A percentile compares a stretch with the other conserved stretches of the same genome.
These are phyloP conservation scores for Scophthalmus maximus DNA, from an alignment of 2,113 vertebrate species.

Conservation along the genomic window DNA sequence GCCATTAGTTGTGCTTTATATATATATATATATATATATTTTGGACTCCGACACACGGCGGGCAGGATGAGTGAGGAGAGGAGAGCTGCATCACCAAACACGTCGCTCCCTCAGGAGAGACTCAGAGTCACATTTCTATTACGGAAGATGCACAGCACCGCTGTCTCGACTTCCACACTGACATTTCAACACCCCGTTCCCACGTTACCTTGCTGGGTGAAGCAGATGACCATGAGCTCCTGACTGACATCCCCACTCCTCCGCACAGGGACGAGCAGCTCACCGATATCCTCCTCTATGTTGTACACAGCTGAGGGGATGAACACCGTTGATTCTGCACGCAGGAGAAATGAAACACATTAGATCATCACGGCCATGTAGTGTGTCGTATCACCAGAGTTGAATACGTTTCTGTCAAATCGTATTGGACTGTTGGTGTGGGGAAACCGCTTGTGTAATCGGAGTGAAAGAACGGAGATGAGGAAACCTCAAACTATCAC, in stretches of 20 bases:
- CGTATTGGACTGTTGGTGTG: background rate
- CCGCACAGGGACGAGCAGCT: conserved; percentile 90
- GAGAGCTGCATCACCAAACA: background rate
- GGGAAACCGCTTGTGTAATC: background rate
- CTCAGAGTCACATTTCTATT: background rate
- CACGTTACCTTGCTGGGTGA: conserved; percentile 91
- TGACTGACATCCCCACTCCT: conserved; percentile 91
- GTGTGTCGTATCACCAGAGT: background rate
- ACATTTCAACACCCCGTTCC: background rate
- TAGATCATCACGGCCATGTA: background rate
- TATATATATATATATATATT: too few relatives aligned
- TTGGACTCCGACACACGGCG: background rate
- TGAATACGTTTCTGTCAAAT: background rate
- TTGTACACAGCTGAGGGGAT: conserved; percentile 88
- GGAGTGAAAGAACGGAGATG: background rate
- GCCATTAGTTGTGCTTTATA: background rate
- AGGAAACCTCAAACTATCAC: background rate
- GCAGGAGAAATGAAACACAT: conserved; percentile 31
- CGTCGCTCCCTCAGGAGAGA: background rate
- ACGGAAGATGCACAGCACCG: too few relatives aligned
- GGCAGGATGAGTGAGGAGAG: background rate
- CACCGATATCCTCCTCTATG: conserved; percentile 91
- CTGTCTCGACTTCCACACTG: too few relatives aligned
- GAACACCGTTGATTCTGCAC: conserved; percentile 91
- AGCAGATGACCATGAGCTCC: conserved; percentile 95